These are phyloP conservation scores for Salminus brasiliensis DNA, from an alignment of 2,113 vertebrate species.

Conservation along the genomic window DNA sequence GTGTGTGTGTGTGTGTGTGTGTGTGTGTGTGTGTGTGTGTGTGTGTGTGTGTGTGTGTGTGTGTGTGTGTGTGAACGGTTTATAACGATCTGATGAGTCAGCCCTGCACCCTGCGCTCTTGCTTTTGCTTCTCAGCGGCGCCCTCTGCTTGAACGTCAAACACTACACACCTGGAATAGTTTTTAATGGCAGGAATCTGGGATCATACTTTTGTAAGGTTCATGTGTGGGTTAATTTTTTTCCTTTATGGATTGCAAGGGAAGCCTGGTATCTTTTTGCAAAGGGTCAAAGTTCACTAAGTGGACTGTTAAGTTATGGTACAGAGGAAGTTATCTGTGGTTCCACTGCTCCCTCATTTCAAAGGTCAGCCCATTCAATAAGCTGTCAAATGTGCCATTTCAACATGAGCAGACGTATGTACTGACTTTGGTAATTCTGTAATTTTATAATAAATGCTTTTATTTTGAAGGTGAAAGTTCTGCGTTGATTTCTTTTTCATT, in stretches of 20 bases:
- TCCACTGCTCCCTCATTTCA: slow-evolving; percentile 20
- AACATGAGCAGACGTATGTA: slow-evolving; percentile 34
- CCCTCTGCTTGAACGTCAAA: not conserved
- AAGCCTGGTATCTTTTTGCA: not conserved
- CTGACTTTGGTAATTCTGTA: slow-evolving; percentile 49
- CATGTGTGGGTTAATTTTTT: not conserved
- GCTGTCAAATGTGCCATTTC: slow-evolving; percentile 49
- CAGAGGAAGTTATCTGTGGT: not conserved
- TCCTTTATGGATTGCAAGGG: not conserved
- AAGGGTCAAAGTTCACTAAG: slow-evolving; percentile 6
- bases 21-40: not conserved
- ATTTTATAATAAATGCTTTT: slow-evolving; percentile 60
- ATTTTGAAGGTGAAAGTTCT: slow-evolving; percentile 43
- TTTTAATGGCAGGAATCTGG: not conserved
- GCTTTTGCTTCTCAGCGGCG: not conserved
- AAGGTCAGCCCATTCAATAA: slow-evolving; percentile 15
- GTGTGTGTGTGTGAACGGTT: not conserved
- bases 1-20: too few species aligned
- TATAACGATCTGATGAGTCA: not conserved
- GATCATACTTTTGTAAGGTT: not conserved
- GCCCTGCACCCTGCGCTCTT: not conserved
- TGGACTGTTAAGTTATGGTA: not conserved
- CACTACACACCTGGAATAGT: slow-evolving; percentile 7
- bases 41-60: not conserved
- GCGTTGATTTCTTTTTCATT: not conserved